phyloP scores from a whole-genome alignment of 2,797 vertebrate species.

The Otus scops region DNA sequence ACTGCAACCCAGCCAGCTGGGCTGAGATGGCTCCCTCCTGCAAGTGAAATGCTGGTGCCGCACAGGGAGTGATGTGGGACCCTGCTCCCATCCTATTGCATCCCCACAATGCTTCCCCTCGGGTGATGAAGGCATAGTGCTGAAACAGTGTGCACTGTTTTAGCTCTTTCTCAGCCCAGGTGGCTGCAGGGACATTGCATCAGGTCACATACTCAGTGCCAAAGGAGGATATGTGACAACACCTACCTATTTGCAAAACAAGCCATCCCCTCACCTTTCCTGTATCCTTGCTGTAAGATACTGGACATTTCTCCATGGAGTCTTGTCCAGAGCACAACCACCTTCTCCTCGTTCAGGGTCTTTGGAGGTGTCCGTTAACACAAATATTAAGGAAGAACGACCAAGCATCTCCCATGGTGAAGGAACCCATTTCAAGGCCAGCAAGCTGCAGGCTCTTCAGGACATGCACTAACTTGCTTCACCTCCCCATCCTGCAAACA shows the following conservation, averaged over 20 bases:
- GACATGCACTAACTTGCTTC: fast-evolving
- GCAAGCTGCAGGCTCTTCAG: neutral
- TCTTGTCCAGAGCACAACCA: neutral
- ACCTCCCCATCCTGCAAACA: neutral
- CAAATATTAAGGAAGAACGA: neutral
- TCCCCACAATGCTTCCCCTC: neutral
- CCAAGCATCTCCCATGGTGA: neutral
- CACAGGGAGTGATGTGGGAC: neutral
- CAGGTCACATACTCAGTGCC: neutral
- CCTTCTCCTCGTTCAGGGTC: neutral
- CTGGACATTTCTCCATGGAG: neutral
- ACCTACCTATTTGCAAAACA: neutral
- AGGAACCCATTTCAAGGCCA: neutral
- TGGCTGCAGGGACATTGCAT: neutral
- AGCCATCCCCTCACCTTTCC: neutral
- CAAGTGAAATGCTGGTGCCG: neutral
- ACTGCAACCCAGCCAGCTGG: neutral
- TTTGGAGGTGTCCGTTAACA: neutral
- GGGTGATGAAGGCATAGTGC: neutral
- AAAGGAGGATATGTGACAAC: neutral
- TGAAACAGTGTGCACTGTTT: neutral
- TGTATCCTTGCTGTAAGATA: neutral
- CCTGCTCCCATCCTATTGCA: neutral
- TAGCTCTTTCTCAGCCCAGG: neutral
- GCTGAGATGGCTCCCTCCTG: neutral